Evolutionary conservation across 2,113 vertebrate species (phyloP).

Genomic region (Phocoena phocoena): DNA sequence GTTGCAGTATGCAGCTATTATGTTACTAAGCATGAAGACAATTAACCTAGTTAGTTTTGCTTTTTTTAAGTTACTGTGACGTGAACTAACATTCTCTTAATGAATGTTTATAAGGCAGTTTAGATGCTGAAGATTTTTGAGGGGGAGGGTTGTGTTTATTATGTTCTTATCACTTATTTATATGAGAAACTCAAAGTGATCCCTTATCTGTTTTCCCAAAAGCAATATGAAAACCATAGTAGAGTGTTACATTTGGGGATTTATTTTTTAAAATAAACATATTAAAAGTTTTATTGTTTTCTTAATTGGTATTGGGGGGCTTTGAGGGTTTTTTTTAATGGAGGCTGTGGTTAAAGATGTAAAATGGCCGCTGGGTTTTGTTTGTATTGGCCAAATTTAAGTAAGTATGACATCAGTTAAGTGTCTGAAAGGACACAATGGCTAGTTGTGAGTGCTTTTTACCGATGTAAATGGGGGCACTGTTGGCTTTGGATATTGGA

Average conservation of each 20-base stretch:
- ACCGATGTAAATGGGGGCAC: background rate
- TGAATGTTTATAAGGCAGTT: background rate
- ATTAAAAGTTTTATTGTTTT: background rate
- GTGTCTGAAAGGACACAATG: slow-evolving; percentile 44
- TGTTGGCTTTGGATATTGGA: background rate
- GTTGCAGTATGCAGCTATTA: background rate
- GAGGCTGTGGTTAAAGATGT: background rate
- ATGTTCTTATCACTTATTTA: background rate
- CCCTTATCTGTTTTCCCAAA: background rate
- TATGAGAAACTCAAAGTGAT: background rate
- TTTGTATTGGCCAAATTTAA: slow-evolving; percentile 28
- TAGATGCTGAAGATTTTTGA: background rate
- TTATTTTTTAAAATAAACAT: slow-evolving; percentile 35
- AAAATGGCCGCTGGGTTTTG: slow-evolving; percentile 4
- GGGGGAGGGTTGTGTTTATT: background rate
- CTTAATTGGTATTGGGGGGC: background rate
- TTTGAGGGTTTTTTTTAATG: background rate
- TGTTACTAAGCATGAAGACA: background rate
- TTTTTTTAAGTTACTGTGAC: slow-evolving; percentile 35
- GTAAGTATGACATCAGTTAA: slow-evolving; percentile 51
- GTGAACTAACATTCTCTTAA: background rate
- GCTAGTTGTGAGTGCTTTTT: slow-evolving; percentile 36
- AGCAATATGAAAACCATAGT: background rate
- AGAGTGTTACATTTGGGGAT: background rate
- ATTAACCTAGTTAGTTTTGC: background rate